These are phyloP conservation scores for Nymphalis c-album DNA, from an alignment of 2,888 invertebrate genomes.

Conservation along the genomic window DNA sequence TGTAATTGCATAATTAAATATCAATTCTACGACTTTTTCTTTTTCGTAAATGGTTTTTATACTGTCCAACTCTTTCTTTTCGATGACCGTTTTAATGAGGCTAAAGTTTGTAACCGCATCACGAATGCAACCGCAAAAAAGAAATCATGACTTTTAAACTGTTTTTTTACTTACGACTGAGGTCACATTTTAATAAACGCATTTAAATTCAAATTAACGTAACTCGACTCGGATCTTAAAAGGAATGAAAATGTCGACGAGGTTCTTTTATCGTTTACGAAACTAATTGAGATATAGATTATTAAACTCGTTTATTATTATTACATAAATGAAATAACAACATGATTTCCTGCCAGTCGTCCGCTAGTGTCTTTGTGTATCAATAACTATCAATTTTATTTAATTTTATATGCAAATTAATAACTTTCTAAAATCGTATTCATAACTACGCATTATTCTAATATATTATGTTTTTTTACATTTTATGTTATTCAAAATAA, in stretches of 20 bases:
- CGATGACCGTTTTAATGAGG: conserved; percentile 32
- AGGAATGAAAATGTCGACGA: conserved; percentile 22
- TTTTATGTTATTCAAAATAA: too few relatives aligned
- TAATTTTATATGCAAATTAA: too few relatives aligned
- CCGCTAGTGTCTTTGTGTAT: too few relatives aligned
- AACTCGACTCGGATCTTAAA: conserved; percentile 25
- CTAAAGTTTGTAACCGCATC: conserved; percentile 37
- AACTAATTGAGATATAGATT: conserved; percentile 26
- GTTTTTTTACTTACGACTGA: conserved; percentile 20
- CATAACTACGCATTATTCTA: too few relatives aligned
- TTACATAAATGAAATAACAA: conserved; percentile 13
- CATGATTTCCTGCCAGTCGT: background rate
- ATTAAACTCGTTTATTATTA: conserved; percentile 13
- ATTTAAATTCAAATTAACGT: conserved; percentile 36
- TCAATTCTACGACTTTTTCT: background rate
- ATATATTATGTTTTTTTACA: too few relatives aligned
- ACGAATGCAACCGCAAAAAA: conserved; percentile 32
- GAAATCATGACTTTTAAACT: conserved; percentile 31
- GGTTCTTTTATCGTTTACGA: conserved; percentile 15
- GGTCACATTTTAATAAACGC: conserved; percentile 33
- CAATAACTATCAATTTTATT: too few relatives aligned
- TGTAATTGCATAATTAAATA: background rate
- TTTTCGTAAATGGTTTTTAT: conserved; percentile 21
- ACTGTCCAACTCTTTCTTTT: conserved; percentile 28
- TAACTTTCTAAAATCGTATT: too few relatives aligned